Conservation (phyloP, 2,888 invertebrate species). For the Orthosia cruda region DNA sequence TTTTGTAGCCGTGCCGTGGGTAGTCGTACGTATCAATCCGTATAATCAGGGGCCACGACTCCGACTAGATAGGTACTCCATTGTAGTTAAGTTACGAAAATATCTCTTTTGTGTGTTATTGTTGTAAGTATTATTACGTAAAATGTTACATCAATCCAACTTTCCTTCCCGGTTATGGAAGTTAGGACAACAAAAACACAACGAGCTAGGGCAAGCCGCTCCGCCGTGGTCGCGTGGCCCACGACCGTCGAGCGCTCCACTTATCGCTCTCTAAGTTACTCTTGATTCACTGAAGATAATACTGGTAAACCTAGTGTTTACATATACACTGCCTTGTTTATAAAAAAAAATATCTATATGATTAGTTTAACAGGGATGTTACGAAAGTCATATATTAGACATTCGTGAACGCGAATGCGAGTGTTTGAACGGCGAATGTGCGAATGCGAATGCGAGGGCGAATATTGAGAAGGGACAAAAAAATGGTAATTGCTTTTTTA, state of each 20-base stretch:
- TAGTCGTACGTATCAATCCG: conserved; percentile 25
- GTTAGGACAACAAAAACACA: conserved; percentile 77
- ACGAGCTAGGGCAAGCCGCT: conserved; percentile 69
- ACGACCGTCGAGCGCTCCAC: conserved; percentile 38
- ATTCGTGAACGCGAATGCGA: no score
- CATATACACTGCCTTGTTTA: background rate
- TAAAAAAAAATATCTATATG: no score
- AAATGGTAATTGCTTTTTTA: no score
- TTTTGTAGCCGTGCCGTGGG: background rate
- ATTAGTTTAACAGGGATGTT: no score
- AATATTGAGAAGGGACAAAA: no score
- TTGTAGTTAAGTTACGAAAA: conserved; percentile 69
- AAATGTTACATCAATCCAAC: conserved; percentile 77
- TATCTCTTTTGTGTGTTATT: conserved; percentile 66
- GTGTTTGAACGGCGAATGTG: no score
- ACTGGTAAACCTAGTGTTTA: conserved; percentile 23
- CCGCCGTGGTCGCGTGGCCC: background rate
- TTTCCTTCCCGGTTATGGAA: conserved; percentile 79
- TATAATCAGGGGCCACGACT: conserved; percentile 52
- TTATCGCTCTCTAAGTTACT: conserved; percentile 32
- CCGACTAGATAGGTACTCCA: conserved; percentile 26
- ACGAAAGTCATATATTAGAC: no score
- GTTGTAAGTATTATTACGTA: conserved; percentile 73
- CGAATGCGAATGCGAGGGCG: no score
- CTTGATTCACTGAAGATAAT: conserved; percentile 49